Conservation (phyloP, 2,797 vertebrate species). For the Podarcis siculus region DNA sequence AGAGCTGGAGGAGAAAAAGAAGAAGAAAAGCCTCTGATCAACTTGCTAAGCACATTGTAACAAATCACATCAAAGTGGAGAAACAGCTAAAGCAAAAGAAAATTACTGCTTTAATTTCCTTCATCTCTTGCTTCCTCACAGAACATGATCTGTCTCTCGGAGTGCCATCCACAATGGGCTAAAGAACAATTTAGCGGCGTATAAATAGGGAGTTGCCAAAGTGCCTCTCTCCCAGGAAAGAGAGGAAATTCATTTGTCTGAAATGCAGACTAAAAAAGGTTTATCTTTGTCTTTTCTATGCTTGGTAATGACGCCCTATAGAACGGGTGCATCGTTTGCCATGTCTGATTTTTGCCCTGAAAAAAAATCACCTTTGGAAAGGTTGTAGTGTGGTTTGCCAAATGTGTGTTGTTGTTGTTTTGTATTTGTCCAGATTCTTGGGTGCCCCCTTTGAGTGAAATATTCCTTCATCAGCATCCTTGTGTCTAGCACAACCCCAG, state of each 20-base stretch:
- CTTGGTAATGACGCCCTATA: no score
- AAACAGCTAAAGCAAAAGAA: conserved; percentile 45
- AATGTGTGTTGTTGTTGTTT: not conserved
- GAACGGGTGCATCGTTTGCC: no score
- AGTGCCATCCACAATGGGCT: not conserved
- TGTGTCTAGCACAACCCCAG: not conserved
- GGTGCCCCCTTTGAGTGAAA: not conserved
- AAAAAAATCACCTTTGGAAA: not conserved
- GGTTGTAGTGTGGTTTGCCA: not conserved
- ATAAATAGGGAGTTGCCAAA: rapidly evolving
- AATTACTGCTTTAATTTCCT: conserved; percentile 62
- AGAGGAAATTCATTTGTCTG: rapidly evolving
- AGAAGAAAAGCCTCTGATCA: conserved; percentile 12
- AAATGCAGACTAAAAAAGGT: not conserved
- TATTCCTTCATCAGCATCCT: not conserved
- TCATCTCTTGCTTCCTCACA: not conserved
- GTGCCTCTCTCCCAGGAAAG: not conserved
- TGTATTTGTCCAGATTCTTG: not conserved
- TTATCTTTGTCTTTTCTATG: not conserved
- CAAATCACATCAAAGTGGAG: conserved; percentile 53
- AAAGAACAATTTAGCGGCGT: not conserved
- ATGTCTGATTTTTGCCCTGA: not conserved
- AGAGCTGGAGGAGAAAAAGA: conserved; percentile 31
- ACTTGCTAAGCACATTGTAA: conserved; percentile 47
- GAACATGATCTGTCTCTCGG: not conserved